A percentile compares a stretch with the other conserved stretches of the same genome.
These are phyloP conservation scores for Sphecodes monilicornis DNA, from an alignment of 2,888 invertebrate genomes.

Conservation along the genomic window DNA sequence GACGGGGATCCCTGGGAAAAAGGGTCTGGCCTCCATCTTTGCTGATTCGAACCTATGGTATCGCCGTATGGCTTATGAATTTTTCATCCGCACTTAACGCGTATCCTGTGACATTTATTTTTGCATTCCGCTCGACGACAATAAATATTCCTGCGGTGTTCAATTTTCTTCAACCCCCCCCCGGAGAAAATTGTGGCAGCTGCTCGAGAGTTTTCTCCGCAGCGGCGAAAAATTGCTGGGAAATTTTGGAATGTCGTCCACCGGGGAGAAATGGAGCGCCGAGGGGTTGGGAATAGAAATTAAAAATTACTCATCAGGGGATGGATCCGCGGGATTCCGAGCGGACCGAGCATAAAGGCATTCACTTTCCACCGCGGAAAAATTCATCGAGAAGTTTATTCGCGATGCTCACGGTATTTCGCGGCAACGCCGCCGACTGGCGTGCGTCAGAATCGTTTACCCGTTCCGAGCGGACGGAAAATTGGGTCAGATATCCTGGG, in stretches of 20 bases:
- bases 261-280: background rate
- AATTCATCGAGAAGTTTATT: constrained; percentile 37
- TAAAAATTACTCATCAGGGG: constrained; percentile 1
- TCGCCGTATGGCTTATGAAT: background rate
- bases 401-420: constrained; percentile 45
- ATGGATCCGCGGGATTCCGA: background rate
- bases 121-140: background rate
- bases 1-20: background rate
- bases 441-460: constrained; percentile 74
- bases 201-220: background rate
- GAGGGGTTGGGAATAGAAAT: background rate
- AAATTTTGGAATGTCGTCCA: background rate
- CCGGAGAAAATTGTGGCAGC: background rate
- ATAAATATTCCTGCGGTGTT: background rate
- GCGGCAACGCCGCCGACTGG: constrained; percentile 62
- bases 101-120: background rate
- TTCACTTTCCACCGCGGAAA: background rate
- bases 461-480: constrained; percentile 57
- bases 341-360: background rate
- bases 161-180: background rate
- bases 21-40: background rate
- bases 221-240: background rate
- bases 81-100: background rate
- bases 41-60: background rate
- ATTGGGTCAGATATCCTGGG: constrained; percentile 69